These are phyloP conservation scores for Melanotaenia boesemani DNA, from an alignment of 2,797 vertebrate genomes.

Conservation along the genomic window DNA sequence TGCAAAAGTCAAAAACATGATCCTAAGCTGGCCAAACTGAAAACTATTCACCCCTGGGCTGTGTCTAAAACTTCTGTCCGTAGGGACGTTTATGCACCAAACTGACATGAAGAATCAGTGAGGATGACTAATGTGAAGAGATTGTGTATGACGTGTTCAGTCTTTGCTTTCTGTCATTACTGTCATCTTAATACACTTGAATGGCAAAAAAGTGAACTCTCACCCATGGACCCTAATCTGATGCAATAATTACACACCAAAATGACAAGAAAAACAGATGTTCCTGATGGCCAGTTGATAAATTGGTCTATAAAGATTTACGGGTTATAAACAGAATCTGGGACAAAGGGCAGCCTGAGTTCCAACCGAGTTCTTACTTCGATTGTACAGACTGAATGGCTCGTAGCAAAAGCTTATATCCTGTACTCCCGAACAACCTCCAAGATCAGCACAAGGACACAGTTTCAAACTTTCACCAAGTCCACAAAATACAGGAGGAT, in stretches of 20 bases:
- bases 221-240: not conserved
- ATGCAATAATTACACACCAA: not conserved
- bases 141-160: not conserved
- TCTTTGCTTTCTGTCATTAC: not conserved
- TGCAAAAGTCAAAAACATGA: too few relatives aligned
- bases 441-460: not conserved
- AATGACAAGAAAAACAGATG: not conserved
- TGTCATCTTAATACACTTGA: not conserved
- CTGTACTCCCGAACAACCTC: not conserved
- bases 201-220: not conserved
- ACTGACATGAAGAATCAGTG: not conserved
- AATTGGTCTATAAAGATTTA: not conserved
- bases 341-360: too few relatives aligned
- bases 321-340: not conserved
- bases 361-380: not conserved
- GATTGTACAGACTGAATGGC: not conserved
- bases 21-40: too few relatives aligned
- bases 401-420: not conserved
- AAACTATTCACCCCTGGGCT: too few relatives aligned
- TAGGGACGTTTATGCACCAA: too few relatives aligned
- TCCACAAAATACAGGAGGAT: not conserved
- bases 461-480: not conserved
- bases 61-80: too few relatives aligned
- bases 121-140: not conserved
- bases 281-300: not conserved